Evolutionary conservation across 2,888 invertebrate genomes (phyloP).

Genomic region (Tenthredo livida): DNA sequence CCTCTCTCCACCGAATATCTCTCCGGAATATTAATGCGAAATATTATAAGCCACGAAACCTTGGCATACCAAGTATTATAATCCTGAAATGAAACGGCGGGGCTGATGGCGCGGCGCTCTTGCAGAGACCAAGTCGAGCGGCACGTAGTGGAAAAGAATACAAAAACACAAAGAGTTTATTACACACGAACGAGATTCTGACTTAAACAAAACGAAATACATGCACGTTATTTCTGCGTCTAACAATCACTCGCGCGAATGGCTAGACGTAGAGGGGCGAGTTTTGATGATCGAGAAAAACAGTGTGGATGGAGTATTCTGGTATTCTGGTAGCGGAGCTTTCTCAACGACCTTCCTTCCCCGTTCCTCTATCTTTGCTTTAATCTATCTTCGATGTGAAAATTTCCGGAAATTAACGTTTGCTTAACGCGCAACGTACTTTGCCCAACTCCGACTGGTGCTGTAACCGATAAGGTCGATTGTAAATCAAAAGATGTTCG

Average conservation of each 20-base stretch:
- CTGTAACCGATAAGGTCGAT: conserved; percentile 26
- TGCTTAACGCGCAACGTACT: conserved; percentile 37
- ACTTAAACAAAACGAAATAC: neutral
- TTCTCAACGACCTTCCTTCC: neutral
- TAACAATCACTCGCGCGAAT: neutral
- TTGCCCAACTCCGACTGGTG: conserved; percentile 22
- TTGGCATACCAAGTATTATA: conserved; percentile 77
- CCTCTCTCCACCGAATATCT: conserved; percentile 63
- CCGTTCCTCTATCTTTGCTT: conserved; percentile 11
- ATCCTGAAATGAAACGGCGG: conserved; percentile 60
- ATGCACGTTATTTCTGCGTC: no score
- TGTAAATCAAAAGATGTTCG: conserved; percentile 43
- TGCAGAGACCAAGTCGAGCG: neutral
- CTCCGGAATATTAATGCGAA: conserved; percentile 78
- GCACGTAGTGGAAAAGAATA: neutral
- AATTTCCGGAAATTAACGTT: conserved; percentile 39
- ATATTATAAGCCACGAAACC: conserved; percentile 78
- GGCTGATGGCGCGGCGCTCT: neutral
- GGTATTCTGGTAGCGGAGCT: neutral
- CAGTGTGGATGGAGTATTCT: neutral
- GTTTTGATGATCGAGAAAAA: neutral
- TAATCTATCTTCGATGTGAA: conserved; percentile 27
- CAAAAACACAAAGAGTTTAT: neutral
- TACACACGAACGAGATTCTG: neutral
- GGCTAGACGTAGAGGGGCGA: neutral